Evolutionary conservation across 2,113 vertebrate genomes (phyloP).

Genomic region (Notarius lentiginosus): DNA sequence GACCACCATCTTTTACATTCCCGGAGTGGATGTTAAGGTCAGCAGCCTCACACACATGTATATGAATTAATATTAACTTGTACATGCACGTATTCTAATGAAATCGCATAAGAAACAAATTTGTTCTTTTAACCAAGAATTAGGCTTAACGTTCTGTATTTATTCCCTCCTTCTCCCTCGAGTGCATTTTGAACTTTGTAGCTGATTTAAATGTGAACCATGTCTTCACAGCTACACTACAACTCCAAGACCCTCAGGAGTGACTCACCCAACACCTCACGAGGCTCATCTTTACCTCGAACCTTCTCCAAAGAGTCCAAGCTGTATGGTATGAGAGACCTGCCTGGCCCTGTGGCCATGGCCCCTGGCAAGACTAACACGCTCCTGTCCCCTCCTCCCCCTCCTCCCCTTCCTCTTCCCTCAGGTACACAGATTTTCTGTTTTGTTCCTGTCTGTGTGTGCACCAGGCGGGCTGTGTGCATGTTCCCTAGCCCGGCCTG

Average conservation of each 20-base stretch:
- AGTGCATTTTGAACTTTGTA: not conserved
- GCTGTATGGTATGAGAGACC: slow-evolving; percentile 98
- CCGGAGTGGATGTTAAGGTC: slow-evolving; percentile 98
- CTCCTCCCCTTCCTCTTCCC: slow-evolving; percentile 81
- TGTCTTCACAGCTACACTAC: slow-evolving; percentile 85
- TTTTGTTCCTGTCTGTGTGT: slow-evolving; percentile 38
- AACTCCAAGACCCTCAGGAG: slow-evolving; percentile 97
- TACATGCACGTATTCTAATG: not conserved
- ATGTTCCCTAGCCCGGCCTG: slow-evolving; percentile 55
- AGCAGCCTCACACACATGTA: slow-evolving; percentile 33
- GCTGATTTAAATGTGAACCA: not conserved
- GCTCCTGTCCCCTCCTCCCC: slow-evolving; percentile 88
- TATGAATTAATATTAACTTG: not conserved
- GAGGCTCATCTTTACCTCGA: slow-evolving; percentile 95
- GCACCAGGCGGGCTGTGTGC: slow-evolving; percentile 46
- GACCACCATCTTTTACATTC: slow-evolving; percentile 98
- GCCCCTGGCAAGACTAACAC: slow-evolving; percentile 90
- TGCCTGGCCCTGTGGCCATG: slow-evolving; percentile 76
- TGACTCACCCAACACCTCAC: slow-evolving; percentile 90
- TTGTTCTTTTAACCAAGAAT: not conserved
- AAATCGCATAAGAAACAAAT: not conserved
- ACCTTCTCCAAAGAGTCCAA: slow-evolving; percentile 98
- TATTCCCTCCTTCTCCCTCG: too few species aligned
- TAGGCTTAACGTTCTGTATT: not conserved
- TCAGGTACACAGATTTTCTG: slow-evolving; percentile 82